Evolutionary conservation across 2,888 invertebrate genomes (phyloP).

Genomic region (Deilephila elpenor): DNA sequence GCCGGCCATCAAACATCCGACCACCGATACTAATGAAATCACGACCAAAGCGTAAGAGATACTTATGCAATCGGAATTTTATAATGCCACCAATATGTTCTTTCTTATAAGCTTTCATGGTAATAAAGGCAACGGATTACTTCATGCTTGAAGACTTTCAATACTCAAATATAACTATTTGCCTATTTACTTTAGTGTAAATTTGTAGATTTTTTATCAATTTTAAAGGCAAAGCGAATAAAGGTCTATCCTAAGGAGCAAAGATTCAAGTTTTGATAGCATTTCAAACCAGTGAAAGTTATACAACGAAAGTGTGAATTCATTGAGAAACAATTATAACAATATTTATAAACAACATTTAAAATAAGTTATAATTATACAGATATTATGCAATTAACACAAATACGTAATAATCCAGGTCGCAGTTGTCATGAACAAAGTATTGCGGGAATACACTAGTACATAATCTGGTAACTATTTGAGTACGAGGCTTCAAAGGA

Average conservation of each 20-base stretch:
- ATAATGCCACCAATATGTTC: neutral
- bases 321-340: no score
- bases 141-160: no score
- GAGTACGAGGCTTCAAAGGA: constrained; percentile 11
- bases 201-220: no score
- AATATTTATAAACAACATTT: no score
- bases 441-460: constrained; percentile 2
- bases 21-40: constrained; percentile 24
- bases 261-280: no score
- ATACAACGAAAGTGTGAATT: no score
- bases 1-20: constrained; percentile 26
- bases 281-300: no score
- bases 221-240: no score
- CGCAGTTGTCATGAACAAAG: neutral
- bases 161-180: no score
- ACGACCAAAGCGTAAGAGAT: neutral
- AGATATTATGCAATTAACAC: neutral
- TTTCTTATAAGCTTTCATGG: neutral
- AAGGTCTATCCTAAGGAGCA: no score
- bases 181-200: no score
- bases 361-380: no score
- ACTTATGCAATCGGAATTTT: constrained; percentile 5
- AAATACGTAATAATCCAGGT: neutral
- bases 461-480: neutral
- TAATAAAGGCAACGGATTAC: neutral